Evolutionary conservation across 2,797 vertebrate genomes (phyloP).

Genomic region (Mormyrops boulengeri): DNA sequence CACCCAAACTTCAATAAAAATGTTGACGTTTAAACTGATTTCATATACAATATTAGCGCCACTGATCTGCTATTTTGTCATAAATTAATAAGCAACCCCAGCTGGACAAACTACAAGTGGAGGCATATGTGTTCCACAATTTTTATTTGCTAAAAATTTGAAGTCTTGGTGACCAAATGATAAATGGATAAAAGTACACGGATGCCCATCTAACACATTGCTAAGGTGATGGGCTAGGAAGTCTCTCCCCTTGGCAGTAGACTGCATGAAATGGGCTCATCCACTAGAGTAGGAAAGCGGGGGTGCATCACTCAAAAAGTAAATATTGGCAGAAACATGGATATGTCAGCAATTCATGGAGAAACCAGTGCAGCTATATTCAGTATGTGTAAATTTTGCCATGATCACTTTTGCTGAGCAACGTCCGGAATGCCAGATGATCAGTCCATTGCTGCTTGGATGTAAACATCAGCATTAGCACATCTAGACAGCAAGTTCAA

Average conservation of each 20-base stretch:
- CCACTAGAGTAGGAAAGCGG: background rate
- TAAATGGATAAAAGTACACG: background rate
- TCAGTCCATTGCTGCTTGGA: background rate
- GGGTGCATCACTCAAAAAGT: background rate
- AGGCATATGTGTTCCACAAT: background rate
- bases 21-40: background rate
- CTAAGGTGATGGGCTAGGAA: background rate
- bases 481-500: background rate
- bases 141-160: background rate
- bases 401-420: background rate
- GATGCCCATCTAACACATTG: background rate
- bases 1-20: background rate
- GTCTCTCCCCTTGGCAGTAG: background rate
- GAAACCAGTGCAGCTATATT: background rate
- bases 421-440: background rate
- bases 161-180: background rate
- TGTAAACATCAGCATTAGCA: background rate
- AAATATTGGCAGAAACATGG: background rate
- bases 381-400: background rate
- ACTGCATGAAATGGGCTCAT: background rate
- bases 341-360: background rate
- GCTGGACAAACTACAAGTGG: background rate
- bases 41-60: background rate
- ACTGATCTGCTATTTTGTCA: background rate
- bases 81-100: background rate